phyloP scores from a whole-genome alignment of 2,113 vertebrate genomes.

The Melanostigma gelatinosum region DNA sequence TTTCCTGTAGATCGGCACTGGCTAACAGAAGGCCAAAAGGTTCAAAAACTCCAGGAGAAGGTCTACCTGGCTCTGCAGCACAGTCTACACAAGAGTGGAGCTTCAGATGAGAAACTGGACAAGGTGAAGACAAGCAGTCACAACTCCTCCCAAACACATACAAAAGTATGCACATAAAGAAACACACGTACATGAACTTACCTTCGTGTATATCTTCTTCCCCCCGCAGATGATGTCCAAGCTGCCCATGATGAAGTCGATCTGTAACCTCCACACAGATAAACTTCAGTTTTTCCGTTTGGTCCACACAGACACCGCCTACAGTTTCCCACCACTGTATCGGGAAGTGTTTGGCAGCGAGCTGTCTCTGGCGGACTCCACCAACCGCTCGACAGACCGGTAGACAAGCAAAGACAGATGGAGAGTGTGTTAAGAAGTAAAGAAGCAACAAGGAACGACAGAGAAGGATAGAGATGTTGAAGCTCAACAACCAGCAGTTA shows the following conservation, averaged over 20 bases:
- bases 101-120: slow-evolving; percentile 87
- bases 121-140: slow-evolving; percentile 78
- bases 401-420: slow-evolving; percentile 36
- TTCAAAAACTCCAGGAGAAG: slow-evolving; percentile 91
- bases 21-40: slow-evolving; percentile 89
- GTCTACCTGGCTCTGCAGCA: slow-evolving; percentile 90
- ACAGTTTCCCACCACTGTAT: slow-evolving; percentile 91
- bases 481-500: slow-evolving; percentile 77
- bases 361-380: slow-evolving; percentile 84
- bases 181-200: neutral
- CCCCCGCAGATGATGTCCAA: slow-evolving; percentile 88
- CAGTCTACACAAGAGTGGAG: slow-evolving; percentile 87
- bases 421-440: slow-evolving; percentile 53
- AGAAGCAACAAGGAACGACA: slow-evolving; percentile 66
- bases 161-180: neutral
- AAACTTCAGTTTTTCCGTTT: slow-evolving; percentile 93
- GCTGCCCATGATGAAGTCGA: slow-evolving; percentile 90
- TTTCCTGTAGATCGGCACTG: slow-evolving; percentile 85
- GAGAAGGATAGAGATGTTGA: slow-evolving; percentile 66
- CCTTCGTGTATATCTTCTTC: slow-evolving; percentile 20
- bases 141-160: neutral
- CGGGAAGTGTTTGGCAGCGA: slow-evolving; percentile 92
- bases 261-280: slow-evolving; percentile 91
- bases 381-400: slow-evolving; percentile 80
- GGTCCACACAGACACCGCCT: slow-evolving; percentile 89